Base-by-base conservation (phyloP, 2,113 vertebrate species). In the Nyctereutes procyonoides region DNA sequence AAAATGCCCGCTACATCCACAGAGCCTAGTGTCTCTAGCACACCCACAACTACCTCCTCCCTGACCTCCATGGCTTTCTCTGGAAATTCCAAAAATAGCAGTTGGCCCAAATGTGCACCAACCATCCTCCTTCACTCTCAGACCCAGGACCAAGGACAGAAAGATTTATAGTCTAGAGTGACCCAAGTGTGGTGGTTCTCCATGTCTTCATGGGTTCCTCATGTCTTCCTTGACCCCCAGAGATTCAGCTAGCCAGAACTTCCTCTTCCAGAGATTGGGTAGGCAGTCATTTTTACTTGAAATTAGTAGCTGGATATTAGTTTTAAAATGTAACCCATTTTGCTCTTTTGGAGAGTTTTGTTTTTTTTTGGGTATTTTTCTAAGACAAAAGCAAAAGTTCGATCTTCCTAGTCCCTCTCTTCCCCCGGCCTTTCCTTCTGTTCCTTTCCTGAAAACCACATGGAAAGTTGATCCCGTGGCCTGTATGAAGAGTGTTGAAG, bases 241-340 rank as follows among this genome's bases (percentile, higher is more conserved):
- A 55, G 8, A 88, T 30, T 35, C 51, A 71, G 43, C 60, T 65
- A 51, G 5, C 43, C 20, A 80, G 91, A 96, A 62, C 69, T 48
- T 71, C 17, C 43, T 77, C 81, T 86, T 56, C 28, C 24, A 88
- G 55, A 95, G 32, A n/a, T 24, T 63, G 10, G 32, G 28, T 7
- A 28, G 28, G 28, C 8, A 55, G 0, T 89, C 60, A 82, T 73
- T 86, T 53, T 90, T 80, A 63, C 63, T 28, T 53, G 62, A 91
- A 88, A 82, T 35, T 38, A 7, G 19, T 58, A 93, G 48, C 62
- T 73, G 20, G 24, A 32, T 79, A 93, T 17, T 63, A 62, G 35
- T 96, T 95, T 82, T 80, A 69, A 90, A 94, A 89, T 84, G 91
- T 2, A 74, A 80, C n/a, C 28, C 48, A 56, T 53, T 92, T 93